These are phyloP conservation scores for Peromyscus polionotus DNA, from an alignment of 2,113 vertebrate species.

Conservation along the genomic window DNA sequence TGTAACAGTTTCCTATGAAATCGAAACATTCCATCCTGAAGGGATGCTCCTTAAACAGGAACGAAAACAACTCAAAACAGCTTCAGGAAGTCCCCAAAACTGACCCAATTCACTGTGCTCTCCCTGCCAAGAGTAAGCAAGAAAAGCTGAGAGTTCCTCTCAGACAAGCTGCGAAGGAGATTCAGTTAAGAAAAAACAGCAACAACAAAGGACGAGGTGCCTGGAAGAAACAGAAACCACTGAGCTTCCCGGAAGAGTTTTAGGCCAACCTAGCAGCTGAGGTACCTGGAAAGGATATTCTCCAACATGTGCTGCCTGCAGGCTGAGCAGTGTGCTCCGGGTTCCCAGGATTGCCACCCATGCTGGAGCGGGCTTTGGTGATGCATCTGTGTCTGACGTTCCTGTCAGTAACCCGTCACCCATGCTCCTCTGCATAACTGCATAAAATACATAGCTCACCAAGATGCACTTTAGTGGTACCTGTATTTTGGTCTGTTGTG, in stretches of 20 bases:
- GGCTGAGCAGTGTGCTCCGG: neutral
- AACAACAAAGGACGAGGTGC: no score
- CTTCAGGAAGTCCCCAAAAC: neutral
- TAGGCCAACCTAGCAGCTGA: neutral
- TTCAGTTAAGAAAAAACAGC: no score
- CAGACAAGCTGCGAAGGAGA: neutral
- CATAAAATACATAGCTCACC: neutral
- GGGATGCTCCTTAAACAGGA: neutral
- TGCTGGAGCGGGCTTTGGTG: neutral
- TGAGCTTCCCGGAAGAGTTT: no score
- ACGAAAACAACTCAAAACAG: neutral
- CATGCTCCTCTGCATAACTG: neutral
- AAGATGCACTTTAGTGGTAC: neutral
- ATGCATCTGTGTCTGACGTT: neutral
- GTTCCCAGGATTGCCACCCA: neutral
- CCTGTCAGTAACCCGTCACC: neutral
- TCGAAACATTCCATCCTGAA: neutral
- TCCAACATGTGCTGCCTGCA: neutral
- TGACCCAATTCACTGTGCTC: neutral
- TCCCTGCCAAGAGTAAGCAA: neutral
- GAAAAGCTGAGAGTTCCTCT: neutral
- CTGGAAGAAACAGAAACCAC: no score
- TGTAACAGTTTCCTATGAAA: neutral
- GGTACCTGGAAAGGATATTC: neutral
- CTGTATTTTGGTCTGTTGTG: neutral